Base-by-base conservation (phyloP, 2,797 vertebrate genomes). In the Typhlichthys eigenmanni region DNA sequence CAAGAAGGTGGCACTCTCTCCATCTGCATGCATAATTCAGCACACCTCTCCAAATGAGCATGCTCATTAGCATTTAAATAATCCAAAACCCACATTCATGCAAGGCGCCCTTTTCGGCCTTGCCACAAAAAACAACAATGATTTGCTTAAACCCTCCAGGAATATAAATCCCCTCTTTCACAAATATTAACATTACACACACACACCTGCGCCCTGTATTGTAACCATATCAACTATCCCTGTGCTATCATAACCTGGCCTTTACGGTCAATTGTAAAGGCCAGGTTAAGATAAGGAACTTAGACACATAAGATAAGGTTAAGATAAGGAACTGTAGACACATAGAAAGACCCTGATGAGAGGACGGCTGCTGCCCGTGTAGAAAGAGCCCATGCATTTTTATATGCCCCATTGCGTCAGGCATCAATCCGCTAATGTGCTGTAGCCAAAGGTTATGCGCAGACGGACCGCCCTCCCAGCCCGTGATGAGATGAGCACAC, bases 1-100 rank as follows among this genome's bases (percentile, higher is more conserved):
- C 0, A 95, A 94, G 55, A 96, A 97, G 94, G 96, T 98, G 62
- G 62, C 56, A 1, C 5, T 38, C 32, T 11, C 32, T 38, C 29
- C 14, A 8, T 10, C 54, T 38, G 7, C 3, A n/a, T 55, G 9
- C n/a, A 34, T 55, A 34, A 55, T 52, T 19, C 10, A 8, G 1
- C 5, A 11, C 51, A 52, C 19, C 51, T 19, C 17, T 24, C 17
- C 51, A 10, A 24, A 24, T 52, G 51, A 19, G 14, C 51, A 24
- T 10, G 9, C 10, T 3, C 48, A 14, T 51, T 11, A 9, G n/a
- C 51, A 24, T 12, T 24, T 19, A 24, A 51, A 51, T 51, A 51
- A 17, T 10, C 17, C 50, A 52, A 17, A 52, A 5, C 17, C 24
- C 24, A 3, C 24, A 24, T 24, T 52, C 17, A 24, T 9, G 24